These are phyloP conservation scores for Siniperca undulata DNA, from an alignment of 2,797 vertebrate species.

Conservation along the genomic window DNA sequence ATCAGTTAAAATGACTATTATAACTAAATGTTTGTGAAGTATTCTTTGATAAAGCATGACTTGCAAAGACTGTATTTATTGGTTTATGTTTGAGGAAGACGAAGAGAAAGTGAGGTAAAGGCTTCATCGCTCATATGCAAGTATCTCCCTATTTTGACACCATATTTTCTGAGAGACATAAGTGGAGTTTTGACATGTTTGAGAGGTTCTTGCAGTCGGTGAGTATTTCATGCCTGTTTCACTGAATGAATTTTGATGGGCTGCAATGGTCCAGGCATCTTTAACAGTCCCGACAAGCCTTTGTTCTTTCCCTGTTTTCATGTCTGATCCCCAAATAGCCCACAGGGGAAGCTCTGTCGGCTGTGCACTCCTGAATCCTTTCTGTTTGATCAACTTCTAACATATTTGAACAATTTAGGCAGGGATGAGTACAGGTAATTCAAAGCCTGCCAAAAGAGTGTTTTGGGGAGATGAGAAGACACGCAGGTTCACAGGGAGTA, in stretches of 20 bases:
- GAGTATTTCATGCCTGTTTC: constrained; percentile 67
- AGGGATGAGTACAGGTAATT: constrained; percentile 70
- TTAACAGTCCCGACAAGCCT: constrained; percentile 73
- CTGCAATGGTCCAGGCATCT: constrained; percentile 59
- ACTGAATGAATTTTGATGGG: constrained; percentile 66
- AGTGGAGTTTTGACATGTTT: constrained; percentile 56
- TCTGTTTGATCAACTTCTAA: constrained; percentile 77
- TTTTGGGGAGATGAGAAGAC: constrained; percentile 60
- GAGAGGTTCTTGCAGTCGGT: constrained; percentile 50
- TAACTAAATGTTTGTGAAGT: not conserved
- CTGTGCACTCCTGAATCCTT: constrained; percentile 45
- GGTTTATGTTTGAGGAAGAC: constrained; percentile 11
- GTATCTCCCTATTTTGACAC: constrained; percentile 31
- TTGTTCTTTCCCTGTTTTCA: constrained; percentile 76
- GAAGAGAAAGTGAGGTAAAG: constrained; percentile 17
- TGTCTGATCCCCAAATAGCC: constrained; percentile 73
- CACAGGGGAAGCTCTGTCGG: constrained; percentile 64
- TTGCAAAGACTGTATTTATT: constrained; percentile 2
- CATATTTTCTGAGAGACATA: constrained; percentile 23
- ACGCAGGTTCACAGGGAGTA: constrained; percentile 17
- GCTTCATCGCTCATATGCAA: not conserved
- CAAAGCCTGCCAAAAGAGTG: constrained; percentile 61
- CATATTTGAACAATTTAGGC: constrained; percentile 76
- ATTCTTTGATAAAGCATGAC: not conserved
- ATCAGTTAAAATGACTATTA: not conserved